Evolutionary conservation across 2,888 invertebrate genomes (phyloP).

Genomic region (Fragum sueziense): DNA sequence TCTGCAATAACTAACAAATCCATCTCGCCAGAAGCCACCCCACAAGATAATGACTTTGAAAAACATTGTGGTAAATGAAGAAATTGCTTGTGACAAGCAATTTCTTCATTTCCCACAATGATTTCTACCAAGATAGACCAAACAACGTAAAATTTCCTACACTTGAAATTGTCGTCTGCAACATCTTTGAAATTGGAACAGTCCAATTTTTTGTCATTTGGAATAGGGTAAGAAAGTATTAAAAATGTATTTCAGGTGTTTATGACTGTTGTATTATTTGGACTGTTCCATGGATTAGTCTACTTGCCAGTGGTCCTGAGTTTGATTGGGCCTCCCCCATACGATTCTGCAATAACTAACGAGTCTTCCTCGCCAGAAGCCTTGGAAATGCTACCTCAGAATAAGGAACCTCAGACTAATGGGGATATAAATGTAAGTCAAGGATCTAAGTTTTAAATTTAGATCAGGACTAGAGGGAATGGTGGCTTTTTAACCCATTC

Average conservation of each 20-base stretch:
- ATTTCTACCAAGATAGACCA: no score
- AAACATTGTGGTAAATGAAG: background rate
- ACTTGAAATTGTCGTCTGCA: no score
- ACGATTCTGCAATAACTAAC: slow-evolving; percentile 41
- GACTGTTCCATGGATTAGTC: slow-evolving; percentile 90
- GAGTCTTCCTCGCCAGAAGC: background rate
- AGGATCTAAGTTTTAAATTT: background rate
- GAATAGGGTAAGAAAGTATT: no score
- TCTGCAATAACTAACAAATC: slow-evolving; percentile 17
- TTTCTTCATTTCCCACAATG: background rate
- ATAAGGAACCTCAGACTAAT: background rate
- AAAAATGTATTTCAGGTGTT: slow-evolving; percentile 85
- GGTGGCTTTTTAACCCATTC: no score
- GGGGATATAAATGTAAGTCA: slow-evolving; percentile 20
- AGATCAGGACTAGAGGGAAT: background rate
- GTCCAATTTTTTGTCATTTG: no score
- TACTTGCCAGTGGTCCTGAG: slow-evolving; percentile 90
- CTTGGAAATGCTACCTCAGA: slow-evolving; percentile 7
- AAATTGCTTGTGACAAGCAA: background rate
- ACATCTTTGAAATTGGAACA: no score
- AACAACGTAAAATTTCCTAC: no score
- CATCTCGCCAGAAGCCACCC: background rate
- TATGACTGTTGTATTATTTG: slow-evolving; percentile 89
- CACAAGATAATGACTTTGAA: no score
- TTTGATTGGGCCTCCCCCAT: slow-evolving; percentile 86